These are phyloP conservation scores for Esox niger DNA, from an alignment of 2,113 vertebrate species.

Conservation along the genomic window DNA sequence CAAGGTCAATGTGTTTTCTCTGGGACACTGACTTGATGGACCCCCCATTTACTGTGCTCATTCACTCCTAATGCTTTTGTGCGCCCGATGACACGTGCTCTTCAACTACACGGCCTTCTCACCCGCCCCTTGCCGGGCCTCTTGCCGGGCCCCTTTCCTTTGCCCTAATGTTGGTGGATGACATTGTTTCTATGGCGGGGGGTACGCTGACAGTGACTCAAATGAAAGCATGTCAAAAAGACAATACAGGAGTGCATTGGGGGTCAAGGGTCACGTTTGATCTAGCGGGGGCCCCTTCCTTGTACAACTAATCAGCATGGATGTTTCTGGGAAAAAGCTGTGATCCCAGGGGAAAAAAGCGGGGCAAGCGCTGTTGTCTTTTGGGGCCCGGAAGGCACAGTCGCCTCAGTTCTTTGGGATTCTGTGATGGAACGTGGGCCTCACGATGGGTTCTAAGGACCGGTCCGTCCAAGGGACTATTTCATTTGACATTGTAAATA, in stretches of 20 bases:
- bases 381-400: conserved; percentile 4
- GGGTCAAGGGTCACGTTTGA: conserved; percentile 66
- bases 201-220: conserved; percentile 49
- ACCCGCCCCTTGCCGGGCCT: conserved; percentile 27
- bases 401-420: conserved; percentile 26
- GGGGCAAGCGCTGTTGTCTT: conserved; percentile 1
- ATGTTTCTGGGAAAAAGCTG: conserved; percentile 60
- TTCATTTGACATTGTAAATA: conserved; percentile 9
- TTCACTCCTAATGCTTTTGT: conserved; percentile 44
- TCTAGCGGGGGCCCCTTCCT: conserved; percentile 49
- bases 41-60: conserved; percentile 43
- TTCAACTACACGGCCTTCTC: conserved; percentile 36
- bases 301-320: conserved; percentile 49
- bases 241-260: conserved; percentile 53
- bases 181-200: conserved; percentile 46
- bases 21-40: conserved; percentile 34
- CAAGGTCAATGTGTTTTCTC: conserved; percentile 51
- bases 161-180: conserved; percentile 48
- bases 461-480: background rate
- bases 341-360: conserved; percentile 38
- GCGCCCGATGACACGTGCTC: conserved; percentile 25
- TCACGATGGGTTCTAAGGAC: conserved; percentile 21
- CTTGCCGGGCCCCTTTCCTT: conserved; percentile 20
- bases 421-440: conserved; percentile 13
- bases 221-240: conserved; percentile 47